These are phyloP conservation scores for Eupeodes luniger DNA, from an alignment of 2,888 invertebrate genomes.

Conservation along the genomic window DNA sequence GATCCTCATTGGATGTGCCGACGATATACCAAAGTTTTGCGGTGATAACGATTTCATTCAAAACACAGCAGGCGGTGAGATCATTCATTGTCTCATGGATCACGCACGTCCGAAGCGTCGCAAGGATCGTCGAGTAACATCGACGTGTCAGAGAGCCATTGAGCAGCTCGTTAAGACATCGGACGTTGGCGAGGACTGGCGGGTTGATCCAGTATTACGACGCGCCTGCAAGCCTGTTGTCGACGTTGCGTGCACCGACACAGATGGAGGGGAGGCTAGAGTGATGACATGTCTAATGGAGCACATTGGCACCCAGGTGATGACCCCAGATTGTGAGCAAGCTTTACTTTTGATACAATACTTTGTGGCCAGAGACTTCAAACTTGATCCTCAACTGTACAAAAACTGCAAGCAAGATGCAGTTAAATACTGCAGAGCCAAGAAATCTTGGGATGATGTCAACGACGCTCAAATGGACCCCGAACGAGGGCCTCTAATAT, in stretches of 20 bases:
- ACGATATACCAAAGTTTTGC: constrained; percentile 92
- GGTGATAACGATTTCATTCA: constrained; percentile 86
- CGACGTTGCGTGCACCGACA: constrained; percentile 89
- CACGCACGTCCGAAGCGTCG: constrained; percentile 88
- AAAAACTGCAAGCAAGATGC: constrained; percentile 95
- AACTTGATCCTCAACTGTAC: constrained; percentile 94
- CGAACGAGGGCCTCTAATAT: constrained; percentile 91
- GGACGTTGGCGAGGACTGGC: constrained; percentile 97
- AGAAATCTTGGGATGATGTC: constrained; percentile 89
- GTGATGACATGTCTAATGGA: constrained; percentile 98
- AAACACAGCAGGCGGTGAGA: constrained; percentile 88
- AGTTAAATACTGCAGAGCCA: constrained; percentile 91
- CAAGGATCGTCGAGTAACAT: constrained; percentile 88
- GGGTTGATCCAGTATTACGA: constrained; percentile 95
- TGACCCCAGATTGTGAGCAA: constrained; percentile 95
- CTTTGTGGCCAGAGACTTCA: constrained; percentile 97
- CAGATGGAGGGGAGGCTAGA: constrained; percentile 90
- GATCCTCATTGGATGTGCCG: constrained; percentile 93
- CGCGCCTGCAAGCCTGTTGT: constrained; percentile 95
- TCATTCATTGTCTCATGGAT: constrained; percentile 98
- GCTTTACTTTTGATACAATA: constrained; percentile 98
- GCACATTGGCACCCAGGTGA: constrained; percentile 90
- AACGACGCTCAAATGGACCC: constrained; percentile 88
- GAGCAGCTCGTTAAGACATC: constrained; percentile 93
- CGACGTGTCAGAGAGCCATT: constrained; percentile 90